These are phyloP conservation scores for Lomographa bimaculata DNA, from an alignment of 2,888 invertebrate genomes.

Conservation along the genomic window DNA sequence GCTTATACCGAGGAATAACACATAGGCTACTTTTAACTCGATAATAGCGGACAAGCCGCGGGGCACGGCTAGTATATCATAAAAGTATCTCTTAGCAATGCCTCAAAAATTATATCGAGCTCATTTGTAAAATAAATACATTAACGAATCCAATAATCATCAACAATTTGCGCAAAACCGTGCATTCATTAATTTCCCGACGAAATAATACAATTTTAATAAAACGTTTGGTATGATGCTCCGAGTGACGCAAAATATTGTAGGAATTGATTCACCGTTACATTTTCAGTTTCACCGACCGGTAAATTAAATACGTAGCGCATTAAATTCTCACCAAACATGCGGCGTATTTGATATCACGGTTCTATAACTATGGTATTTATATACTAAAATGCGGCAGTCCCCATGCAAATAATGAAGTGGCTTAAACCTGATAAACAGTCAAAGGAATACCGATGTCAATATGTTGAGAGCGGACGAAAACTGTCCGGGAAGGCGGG, in stretches of 20 bases:
- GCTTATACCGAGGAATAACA: no score
- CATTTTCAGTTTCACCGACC: conserved; percentile 7
- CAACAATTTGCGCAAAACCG: background rate
- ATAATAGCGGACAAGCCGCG: no score
- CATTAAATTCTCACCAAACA: conserved; percentile 6
- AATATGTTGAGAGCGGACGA: conserved; percentile 59
- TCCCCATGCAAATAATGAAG: conserved; percentile 51
- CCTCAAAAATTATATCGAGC: no score
- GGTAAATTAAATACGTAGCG: conserved; percentile 9
- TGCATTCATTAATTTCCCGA: conserved; percentile 1
- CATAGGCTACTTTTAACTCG: no score
- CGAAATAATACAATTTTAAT: no score
- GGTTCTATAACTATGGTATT: conserved; percentile 1
- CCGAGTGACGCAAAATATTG: conserved; percentile 7
- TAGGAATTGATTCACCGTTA: conserved; percentile 10
- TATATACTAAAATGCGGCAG: conserved; percentile 13
- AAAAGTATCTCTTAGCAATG: no score
- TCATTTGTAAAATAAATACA: conserved; percentile 1
- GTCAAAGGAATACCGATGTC: conserved; percentile 68
- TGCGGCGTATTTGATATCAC: background rate
- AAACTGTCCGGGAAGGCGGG: conserved; percentile 40
- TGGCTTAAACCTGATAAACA: conserved; percentile 56
- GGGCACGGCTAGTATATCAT: no score
- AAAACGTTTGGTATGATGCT: conserved; percentile 9
- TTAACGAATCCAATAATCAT: background rate